Percentiles rank a stretch among this genome's conserved stretches.
Conservation (phyloP, 1,140 invertebrate species). For the Rhyzopertha dominica region DNA sequence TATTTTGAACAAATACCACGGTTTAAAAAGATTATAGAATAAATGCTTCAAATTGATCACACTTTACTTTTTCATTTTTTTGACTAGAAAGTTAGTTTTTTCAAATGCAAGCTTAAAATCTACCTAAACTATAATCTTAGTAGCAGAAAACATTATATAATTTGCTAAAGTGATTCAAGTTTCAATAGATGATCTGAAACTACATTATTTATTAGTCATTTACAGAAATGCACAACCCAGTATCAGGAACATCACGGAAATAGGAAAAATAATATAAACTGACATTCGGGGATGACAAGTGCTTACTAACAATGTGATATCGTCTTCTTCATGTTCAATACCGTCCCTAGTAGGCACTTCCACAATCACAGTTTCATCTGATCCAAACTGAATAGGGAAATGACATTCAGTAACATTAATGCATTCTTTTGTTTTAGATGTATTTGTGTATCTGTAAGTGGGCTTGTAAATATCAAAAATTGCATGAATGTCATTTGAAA, state of each 20-base stretch:
- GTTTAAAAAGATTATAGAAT: no score
- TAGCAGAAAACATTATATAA: no score
- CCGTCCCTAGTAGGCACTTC: constrained; percentile 75
- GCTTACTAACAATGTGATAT: constrained; percentile 63
- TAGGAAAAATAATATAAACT: constrained; percentile 73
- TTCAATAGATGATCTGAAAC: no score
- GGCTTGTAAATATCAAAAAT: constrained; percentile 81
- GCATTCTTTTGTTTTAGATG: constrained; percentile 61
- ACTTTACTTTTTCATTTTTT: no score
- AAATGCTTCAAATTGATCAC: no score
- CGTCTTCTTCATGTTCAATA: constrained; percentile 67
- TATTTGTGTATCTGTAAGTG: constrained; percentile 70
- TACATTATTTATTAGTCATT: constrained; percentile 13
- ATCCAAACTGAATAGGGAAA: constrained; percentile 63
- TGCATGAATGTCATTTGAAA: constrained; percentile 72
- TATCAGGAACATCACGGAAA: constrained; percentile 67
- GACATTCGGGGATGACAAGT: constrained; percentile 70
- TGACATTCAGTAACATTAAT: constrained; percentile 70
- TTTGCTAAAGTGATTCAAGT: no score
- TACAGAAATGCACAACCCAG: constrained; percentile 72
- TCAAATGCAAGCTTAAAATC: no score
- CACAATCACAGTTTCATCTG: constrained; percentile 70
- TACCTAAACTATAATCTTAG: no score
- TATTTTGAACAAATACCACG: no score
- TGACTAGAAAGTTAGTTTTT: no score